Evolutionary conservation across 1,140 invertebrate genomes (phyloP), one percentile per base, ranked within the genome.

Genomic region (Papilio xuthus): DNA sequence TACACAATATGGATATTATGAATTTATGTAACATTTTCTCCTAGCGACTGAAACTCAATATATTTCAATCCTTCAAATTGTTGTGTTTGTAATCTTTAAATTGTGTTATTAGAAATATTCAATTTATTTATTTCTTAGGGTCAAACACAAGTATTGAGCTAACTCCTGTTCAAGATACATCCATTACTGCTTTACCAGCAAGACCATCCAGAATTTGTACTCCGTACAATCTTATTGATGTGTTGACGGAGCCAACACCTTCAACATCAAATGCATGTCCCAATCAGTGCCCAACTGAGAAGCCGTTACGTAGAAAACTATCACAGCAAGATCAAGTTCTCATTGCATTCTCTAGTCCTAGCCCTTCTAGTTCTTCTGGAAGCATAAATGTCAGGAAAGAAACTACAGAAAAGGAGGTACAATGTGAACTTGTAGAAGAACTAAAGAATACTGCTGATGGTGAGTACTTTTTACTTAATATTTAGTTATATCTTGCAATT

Each of bases 261-360:
- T 91, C 92, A 0, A 92, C 90, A 2, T 90, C 92, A 0, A 83
- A 77, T 0, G 79, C 84, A 10, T 88, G 83, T 74, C 50, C 76
- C 0, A 87, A 88, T 67, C 73, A 70, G 4, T 86, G 83, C 41
- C 86, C 84, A 2, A 44, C 82, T 20, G 84, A 87, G 42, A 86
- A 83, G 78, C 83, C 80, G 0, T 79, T 80, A n/a, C 78, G 69
- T 28, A 82, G 73, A 15, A 89, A 86, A 56, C 72, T 81, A 9
- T 82, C 83, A 0, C 90, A 86, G 76, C 77, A 83, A 41, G 87
- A 92, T 2, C 86, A 91, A 60, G 20, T 81, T 0, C 79, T 92
- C 4, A 92, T 92, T 71, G 83, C 79, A 0, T 92, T 92, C 76
- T 92, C 91, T 1, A 92, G 90, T 69, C 72, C 84, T 1, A 92